phyloP scores from a whole-genome alignment of 2,888 invertebrate species.

The Agelastica alni region DNA sequence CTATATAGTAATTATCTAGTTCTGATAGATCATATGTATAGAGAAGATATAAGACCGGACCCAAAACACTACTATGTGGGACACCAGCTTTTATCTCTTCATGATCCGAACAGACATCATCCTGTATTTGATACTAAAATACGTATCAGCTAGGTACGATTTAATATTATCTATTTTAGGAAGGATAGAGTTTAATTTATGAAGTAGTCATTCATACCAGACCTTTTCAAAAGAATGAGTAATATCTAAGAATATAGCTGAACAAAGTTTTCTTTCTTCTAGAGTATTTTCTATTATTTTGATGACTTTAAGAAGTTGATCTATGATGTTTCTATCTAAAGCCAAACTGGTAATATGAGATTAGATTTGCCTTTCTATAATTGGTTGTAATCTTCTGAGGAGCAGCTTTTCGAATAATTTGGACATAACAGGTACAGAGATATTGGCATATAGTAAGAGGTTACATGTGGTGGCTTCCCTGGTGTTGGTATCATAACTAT shows the following conservation, averaged over 20 bases:
- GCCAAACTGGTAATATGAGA: background rate
- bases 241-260: background rate
- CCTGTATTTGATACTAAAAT: background rate
- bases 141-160: no score
- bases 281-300: background rate
- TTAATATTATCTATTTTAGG: no score
- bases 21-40: conserved; percentile 4
- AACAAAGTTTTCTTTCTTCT: background rate
- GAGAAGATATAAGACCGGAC: background rate
- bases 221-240: background rate
- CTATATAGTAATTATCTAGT: background rate
- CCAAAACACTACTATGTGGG: background rate
- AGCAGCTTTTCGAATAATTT: no score
- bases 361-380: background rate
- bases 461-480: background rate
- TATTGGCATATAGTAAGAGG: background rate
- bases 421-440: background rate
- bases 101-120: background rate
- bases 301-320: background rate
- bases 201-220: background rate
- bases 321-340: background rate
- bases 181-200: no score
- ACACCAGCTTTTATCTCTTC: conserved; percentile 5
- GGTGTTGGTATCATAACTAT: background rate
- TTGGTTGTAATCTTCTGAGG: background rate